Percentiles rank a stretch among this genome's conserved stretches.
Conservation (phyloP, 2,797 vertebrate genomes). For the Champsocephalus esox region DNA sequence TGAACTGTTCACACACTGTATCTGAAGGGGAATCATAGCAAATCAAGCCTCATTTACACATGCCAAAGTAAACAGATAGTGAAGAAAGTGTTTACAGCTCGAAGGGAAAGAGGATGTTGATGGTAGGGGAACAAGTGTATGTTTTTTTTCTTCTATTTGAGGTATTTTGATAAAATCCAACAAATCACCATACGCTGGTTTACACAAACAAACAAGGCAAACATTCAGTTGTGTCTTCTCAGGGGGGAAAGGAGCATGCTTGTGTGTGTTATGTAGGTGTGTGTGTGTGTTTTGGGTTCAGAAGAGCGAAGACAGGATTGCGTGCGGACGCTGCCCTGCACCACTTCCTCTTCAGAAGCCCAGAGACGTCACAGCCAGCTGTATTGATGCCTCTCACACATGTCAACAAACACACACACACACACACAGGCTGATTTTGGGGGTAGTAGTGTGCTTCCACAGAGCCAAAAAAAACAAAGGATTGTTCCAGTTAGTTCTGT, state of each 20-base stretch:
- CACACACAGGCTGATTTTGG: slow-evolving; percentile 9
- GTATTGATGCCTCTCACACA: slow-evolving; percentile 46
- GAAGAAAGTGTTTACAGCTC: slow-evolving; percentile 54
- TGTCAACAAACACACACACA: slow-evolving; percentile 17
- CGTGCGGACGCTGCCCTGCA: slow-evolving; percentile 55
- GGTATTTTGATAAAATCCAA: slow-evolving; percentile 39
- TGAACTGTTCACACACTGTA: slow-evolving; percentile 10
- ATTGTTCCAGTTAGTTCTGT: slow-evolving; percentile 27
- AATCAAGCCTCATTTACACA: slow-evolving; percentile 55
- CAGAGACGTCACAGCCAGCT: slow-evolving; percentile 60
- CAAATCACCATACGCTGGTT: slow-evolving; percentile 22
- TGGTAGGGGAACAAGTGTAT: slow-evolving; percentile 33
- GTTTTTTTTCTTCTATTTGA: slow-evolving; percentile 19
- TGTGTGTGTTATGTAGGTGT: not conserved
- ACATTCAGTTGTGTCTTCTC: slow-evolving; percentile 31
- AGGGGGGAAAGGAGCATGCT: not conserved
- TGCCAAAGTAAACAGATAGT: slow-evolving; percentile 59
- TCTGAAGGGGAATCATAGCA: slow-evolving; percentile 28
- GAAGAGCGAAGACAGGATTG: slow-evolving; percentile 53
- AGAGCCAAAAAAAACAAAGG: slow-evolving; percentile 59
- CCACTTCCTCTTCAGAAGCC: slow-evolving; percentile 71
- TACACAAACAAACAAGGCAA: slow-evolving; percentile 51
- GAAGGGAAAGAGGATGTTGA: slow-evolving; percentile 47
- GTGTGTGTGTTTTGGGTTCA: slow-evolving; percentile 51
- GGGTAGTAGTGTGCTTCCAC: slow-evolving; percentile 19